phyloP scores from a whole-genome alignment of 2,888 invertebrate species.

The Campaea margaritaria region DNA sequence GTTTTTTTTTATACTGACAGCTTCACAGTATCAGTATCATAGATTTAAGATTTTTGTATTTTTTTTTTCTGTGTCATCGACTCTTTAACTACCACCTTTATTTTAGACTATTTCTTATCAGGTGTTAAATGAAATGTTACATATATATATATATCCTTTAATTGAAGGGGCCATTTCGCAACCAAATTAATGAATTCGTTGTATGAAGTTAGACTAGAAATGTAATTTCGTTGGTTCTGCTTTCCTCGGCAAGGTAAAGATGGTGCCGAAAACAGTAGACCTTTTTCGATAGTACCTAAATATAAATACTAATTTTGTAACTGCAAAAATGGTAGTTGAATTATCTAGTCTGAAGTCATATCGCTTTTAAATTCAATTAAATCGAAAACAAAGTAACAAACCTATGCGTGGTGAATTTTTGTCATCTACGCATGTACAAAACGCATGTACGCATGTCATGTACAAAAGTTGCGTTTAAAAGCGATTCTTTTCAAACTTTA shows the following conservation, averaged over 20 bases:
- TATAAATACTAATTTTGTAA: constrained; percentile 59
- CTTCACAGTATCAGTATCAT: constrained; percentile 33
- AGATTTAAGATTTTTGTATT: constrained; percentile 36
- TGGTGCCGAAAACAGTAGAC: constrained; percentile 29
- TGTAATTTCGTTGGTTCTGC: constrained; percentile 41
- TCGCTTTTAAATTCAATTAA: constrained; percentile 65
- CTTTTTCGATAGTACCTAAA: constrained; percentile 45
- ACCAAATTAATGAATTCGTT: constrained; percentile 36
- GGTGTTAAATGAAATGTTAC: constrained; percentile 14
- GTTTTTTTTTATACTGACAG: constrained; percentile 17
- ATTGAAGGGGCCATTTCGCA: constrained; percentile 50
- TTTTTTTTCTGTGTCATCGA: constrained; percentile 34
- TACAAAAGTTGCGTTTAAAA: constrained; percentile 57
- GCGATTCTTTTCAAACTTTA: constrained; percentile 63
- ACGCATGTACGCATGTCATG: too few species aligned
- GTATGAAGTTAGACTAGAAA: constrained; percentile 43
- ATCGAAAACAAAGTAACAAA: constrained; percentile 6
- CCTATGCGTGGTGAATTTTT: neutral
- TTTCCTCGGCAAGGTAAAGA: constrained; percentile 6
- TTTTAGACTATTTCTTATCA: constrained; percentile 35
- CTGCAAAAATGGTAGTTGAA: constrained; percentile 60
- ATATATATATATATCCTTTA: neutral
- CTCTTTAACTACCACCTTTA: constrained; percentile 45
- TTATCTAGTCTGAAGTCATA: constrained; percentile 77
- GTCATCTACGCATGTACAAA: neutral